A percentile compares a stretch with the other conserved stretches of the same genome.
These are phyloP conservation scores for Liparis tanakae DNA, from an alignment of 2,797 vertebrate genomes.

Conservation along the genomic window DNA sequence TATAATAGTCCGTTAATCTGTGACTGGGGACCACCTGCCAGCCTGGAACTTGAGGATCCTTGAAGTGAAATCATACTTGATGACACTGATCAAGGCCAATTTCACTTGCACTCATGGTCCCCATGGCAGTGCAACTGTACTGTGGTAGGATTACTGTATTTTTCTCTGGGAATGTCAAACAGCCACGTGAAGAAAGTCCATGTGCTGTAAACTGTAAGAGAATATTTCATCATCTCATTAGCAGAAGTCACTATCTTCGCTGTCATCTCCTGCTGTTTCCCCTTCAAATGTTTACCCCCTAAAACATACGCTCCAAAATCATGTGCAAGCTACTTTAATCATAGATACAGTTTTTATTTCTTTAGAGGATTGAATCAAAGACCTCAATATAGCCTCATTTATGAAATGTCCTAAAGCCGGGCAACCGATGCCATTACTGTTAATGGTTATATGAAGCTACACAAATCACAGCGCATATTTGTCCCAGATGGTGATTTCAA, in stretches of 20 bases:
- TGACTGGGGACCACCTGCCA: conserved; percentile 52
- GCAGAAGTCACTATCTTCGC: conserved; percentile 43
- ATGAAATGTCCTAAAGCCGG: conserved; percentile 27
- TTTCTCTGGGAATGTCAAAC: conserved; percentile 41
- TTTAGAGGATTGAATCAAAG: conserved; percentile 57
- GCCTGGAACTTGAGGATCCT: conserved; percentile 65
- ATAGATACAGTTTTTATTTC: conserved; percentile 44
- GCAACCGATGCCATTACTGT: neutral
- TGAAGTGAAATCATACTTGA: conserved; percentile 68
- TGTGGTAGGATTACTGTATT: conserved; percentile 23
- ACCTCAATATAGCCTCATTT: conserved; percentile 34
- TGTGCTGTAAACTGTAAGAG: conserved; percentile 45
- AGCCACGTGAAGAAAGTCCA: conserved; percentile 47
- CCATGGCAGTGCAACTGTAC: conserved; percentile 24
- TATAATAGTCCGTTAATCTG: conserved; percentile 75
- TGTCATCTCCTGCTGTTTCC: conserved; percentile 40
- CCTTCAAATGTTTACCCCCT: conserved; percentile 62
- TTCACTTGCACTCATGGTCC: conserved; percentile 32
- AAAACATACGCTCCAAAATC: conserved; percentile 50
- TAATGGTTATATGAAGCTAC: conserved; percentile 24
- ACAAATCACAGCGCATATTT: conserved; percentile 36
- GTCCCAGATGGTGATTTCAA: conserved; percentile 55
- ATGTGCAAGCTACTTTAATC: conserved; percentile 62
- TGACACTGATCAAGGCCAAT: conserved; percentile 67
- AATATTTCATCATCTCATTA: conserved; percentile 71